A percentile compares a stretch with the other conserved stretches of the same genome.
Evolutionary conservation across 1,140 invertebrate species (phyloP).

Genomic region (Temnothorax curvispinosus): DNA sequence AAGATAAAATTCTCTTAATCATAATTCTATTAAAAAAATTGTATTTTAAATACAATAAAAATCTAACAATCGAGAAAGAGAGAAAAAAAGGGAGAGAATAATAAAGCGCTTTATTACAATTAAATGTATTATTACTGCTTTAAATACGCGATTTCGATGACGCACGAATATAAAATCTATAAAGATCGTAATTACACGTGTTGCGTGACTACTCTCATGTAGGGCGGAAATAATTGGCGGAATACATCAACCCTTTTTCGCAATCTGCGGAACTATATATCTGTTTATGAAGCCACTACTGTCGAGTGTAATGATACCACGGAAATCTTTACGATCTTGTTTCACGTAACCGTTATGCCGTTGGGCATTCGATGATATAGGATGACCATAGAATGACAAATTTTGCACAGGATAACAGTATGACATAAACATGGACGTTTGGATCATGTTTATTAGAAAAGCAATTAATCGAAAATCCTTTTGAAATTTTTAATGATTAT

Average conservation of each 20-base stretch:
- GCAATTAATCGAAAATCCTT: neutral
- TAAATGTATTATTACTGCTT: neutral
- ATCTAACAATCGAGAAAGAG: neutral
- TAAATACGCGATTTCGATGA: neutral
- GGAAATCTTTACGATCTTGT: slow-evolving; percentile 21
- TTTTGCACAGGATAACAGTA: neutral
- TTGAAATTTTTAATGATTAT: neutral
- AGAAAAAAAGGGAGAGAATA: neutral
- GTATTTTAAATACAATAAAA: neutral
- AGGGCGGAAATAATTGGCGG: slow-evolving; percentile 4
- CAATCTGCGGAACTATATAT: slow-evolving; percentile 1
- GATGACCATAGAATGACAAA: neutral
- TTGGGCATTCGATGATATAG: neutral
- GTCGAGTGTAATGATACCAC: slow-evolving; percentile 14
- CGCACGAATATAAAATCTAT: slow-evolving; percentile 7
- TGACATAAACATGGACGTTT: too few species aligned
- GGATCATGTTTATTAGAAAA: neutral
- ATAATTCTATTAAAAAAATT: neutral
- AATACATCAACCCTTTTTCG: slow-evolving; percentile 23
- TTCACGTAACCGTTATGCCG: slow-evolving; percentile 1
- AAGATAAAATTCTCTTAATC: neutral
- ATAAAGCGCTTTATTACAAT: neutral
- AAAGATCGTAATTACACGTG: slow-evolving; percentile 15
- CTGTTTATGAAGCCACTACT: slow-evolving; percentile 17
- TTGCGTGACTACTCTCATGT: slow-evolving; percentile 21